Base-by-base conservation (phyloP, 2,113 vertebrate genomes). In the Asarcornis scutulata region DNA sequence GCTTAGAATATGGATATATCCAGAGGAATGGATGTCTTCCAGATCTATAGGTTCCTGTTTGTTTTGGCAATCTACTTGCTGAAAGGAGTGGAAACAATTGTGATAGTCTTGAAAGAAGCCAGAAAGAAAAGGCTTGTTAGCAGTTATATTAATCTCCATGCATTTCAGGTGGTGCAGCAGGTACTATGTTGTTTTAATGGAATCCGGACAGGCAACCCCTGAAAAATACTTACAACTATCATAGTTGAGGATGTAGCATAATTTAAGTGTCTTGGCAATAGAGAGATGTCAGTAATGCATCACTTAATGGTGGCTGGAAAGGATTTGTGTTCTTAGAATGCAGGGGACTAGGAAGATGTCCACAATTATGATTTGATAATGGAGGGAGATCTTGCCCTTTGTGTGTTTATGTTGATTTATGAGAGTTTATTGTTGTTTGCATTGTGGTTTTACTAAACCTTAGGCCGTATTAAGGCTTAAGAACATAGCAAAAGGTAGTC, bases 1-100 rank as follows among this genome's bases (percentile, higher is more conserved):
- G 23, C 7, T 58, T 5, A 34, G 72, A 29, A 42, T 0, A 0
- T 21, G 40, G 46, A 67, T 21, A 1, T 52, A 1, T 15, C 4
- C 3, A 17, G 21, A 60, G 11, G 23, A 59, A 16, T 42, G 27
- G 27, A 4, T 40, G 40, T 40, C 40, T 40, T 40, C 40, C 40
- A 40, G 40, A 40, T 40, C 40, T 40, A 40, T 40, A 40, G 40
- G 40, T 40, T 40, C 40, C 40, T 40, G 40, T 52, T 83, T 73
- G 52, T 86, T 44, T n/a, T 44, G 23, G 40, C 2, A 42, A 53
- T 7, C 0, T 8, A 2, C 17, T 86, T 10, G 3, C 6, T 44
- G 73, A 67, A 56, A 48, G 40, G 27, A 34, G 2, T 5, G 40
- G 53, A 82, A 78, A 7, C 5, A 20, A 32, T 8, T 20, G 7